Conservation (phyloP, 2,888 invertebrate genomes). For the Calameuta filiformis region DNA sequence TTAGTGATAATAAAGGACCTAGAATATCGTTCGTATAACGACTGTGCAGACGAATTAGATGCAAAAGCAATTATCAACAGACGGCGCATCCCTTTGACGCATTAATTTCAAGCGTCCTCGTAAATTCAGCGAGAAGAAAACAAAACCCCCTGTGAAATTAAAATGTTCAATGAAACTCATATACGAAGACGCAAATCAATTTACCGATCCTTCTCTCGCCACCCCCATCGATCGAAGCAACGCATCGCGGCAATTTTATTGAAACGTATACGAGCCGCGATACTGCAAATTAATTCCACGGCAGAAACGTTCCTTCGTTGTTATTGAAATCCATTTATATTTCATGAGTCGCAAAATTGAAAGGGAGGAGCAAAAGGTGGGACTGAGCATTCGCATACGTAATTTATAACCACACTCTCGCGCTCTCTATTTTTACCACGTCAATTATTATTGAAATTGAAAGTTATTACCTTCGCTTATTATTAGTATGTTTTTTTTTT, state of each 20-base stretch:
- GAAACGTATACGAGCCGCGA: conserved; percentile 7
- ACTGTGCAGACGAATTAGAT: no score
- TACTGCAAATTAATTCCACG: conserved; percentile 22
- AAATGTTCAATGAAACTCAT: no score
- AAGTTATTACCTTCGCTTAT: not conserved
- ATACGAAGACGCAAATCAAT: no score
- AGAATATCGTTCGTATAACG: no score
- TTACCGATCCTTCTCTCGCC: conserved; percentile 6
- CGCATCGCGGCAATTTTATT: conserved; percentile 12
- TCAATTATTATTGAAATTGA: not conserved
- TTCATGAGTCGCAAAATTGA: conserved; percentile 10
- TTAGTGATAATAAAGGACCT: no score
- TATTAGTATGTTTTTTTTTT: no score
- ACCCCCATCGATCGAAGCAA: not conserved
- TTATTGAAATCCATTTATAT: conserved; percentile 22
- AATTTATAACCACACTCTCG: not conserved
- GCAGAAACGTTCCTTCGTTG: conserved; percentile 14
- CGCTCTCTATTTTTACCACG: not conserved
- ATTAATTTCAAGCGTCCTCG: no score
- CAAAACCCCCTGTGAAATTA: no score
- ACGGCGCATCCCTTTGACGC: no score
- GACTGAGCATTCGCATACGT: no score
- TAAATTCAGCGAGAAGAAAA: no score
- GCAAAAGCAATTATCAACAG: no score
- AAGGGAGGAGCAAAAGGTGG: not conserved